Evolutionary conservation across 2,113 vertebrate species (phyloP).

Genomic region (Chaenocephalus aceratus): DNA sequence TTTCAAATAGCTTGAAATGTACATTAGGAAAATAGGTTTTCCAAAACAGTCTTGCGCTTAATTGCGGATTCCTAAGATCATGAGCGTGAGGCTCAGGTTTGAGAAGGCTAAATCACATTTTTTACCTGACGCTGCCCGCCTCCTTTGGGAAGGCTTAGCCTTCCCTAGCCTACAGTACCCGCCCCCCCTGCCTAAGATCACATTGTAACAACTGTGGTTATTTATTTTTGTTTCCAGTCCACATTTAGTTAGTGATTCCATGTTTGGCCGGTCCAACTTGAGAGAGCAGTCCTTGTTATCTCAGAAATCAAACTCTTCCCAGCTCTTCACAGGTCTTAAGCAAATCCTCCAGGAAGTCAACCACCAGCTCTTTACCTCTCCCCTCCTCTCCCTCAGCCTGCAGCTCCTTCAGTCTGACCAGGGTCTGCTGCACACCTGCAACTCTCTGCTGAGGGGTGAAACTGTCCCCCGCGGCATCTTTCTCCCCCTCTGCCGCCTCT

Average conservation of each 20-base stretch:
- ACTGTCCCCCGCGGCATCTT: conserved; percentile 61
- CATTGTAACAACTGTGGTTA: not conserved
- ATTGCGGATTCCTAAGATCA: not conserved
- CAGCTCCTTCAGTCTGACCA: conserved; percentile 79
- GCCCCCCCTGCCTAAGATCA: no score
- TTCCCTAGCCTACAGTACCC: no score
- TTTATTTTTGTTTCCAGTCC: not conserved
- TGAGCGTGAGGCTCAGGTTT: no score
- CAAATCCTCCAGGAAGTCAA: conserved; percentile 85
- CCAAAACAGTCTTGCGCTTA: not conserved
- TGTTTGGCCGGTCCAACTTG: not conserved
- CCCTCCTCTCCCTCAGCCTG: conserved; percentile 62
- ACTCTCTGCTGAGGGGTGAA: conserved; percentile 75
- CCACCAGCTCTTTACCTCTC: conserved; percentile 55
- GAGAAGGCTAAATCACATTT: no score
- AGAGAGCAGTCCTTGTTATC: not conserved
- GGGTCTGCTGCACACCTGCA: conserved; percentile 73
- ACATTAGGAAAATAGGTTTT: not conserved
- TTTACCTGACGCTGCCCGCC: no score
- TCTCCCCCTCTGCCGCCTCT: conserved; percentile 56
- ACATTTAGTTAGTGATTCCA: not conserved
- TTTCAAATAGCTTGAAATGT: not conserved
- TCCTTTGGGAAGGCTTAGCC: no score
- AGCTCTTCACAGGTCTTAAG: conserved; percentile 75
- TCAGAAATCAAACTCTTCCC: conserved; percentile 6